phyloP scores from a whole-genome alignment of 2,113 vertebrate species.

The Notothenia rossii region DNA sequence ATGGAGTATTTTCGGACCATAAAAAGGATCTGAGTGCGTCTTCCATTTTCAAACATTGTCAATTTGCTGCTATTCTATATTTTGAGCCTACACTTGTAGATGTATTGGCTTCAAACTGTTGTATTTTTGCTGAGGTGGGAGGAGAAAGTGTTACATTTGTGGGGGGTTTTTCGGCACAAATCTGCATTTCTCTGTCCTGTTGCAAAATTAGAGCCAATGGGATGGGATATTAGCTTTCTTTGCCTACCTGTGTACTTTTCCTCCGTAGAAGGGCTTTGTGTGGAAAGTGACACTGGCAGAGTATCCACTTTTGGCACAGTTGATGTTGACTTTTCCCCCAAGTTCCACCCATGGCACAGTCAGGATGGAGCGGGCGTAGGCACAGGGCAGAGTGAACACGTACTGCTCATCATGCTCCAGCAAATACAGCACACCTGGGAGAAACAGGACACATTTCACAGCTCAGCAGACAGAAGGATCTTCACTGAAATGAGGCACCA shows the following conservation, averaged over 20 bases:
- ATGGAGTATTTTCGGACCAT: too few species aligned
- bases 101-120: not conserved
- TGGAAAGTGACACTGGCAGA: slow-evolving; percentile 91
- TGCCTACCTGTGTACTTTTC: slow-evolving; percentile 93
- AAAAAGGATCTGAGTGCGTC: too few species aligned
- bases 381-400: slow-evolving; percentile 87
- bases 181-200: not conserved
- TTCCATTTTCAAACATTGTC: not conserved
- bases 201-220: not conserved
- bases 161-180: not conserved
- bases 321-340: slow-evolving; percentile 92
- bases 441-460: not conserved
- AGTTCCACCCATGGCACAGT: slow-evolving; percentile 96
- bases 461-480: not conserved
- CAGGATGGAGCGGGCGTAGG: slow-evolving; percentile 94
- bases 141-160: not conserved
- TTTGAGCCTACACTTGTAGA: not conserved
- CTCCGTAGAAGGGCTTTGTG: slow-evolving; percentile 95
- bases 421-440: slow-evolving; percentile 77
- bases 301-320: slow-evolving; percentile 90
- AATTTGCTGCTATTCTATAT: not conserved
- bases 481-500: too few species aligned
- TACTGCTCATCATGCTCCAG: slow-evolving; percentile 81
- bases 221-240: not conserved
- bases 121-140: not conserved